Conservation (phyloP, 1,140 invertebrate genomes). For the Wasmannia auropunctata region DNA sequence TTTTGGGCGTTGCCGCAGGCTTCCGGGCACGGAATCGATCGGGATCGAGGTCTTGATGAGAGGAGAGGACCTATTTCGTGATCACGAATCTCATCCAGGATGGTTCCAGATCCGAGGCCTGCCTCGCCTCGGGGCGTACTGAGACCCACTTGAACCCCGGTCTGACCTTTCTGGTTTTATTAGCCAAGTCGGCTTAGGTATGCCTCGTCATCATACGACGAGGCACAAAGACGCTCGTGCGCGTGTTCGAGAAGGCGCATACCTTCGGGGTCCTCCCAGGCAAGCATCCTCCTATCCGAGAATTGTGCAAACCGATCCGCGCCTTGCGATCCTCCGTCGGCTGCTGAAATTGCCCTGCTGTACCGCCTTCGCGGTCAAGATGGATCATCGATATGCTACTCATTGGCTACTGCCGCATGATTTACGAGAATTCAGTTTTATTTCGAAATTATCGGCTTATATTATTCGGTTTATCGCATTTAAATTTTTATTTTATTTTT, state of each 20-base stretch:
- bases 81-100: slow-evolving; percentile 19
- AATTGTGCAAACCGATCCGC: slow-evolving; percentile 76
- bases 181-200: slow-evolving; percentile 74
- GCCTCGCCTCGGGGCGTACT: slow-evolving; percentile 28
- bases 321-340: slow-evolving; percentile 19
- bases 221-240: slow-evolving; percentile 64
- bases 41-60: neutral
- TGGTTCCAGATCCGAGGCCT: slow-evolving; percentile 30
- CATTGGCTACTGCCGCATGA: neutral
- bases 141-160: slow-evolving; percentile 72
- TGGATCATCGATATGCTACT: neutral
- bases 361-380: neutral
- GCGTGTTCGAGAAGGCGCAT: slow-evolving; percentile 68
- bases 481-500: neutral
- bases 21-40: neutral
- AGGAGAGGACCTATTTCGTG: neutral
- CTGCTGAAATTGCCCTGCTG: neutral
- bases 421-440: neutral
- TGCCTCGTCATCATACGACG: slow-evolving; percentile 76
- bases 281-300: slow-evolving; percentile 67
- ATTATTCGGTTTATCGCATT: neutral
- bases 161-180: slow-evolving; percentile 82
- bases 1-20: neutral
- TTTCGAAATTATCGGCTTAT: neutral
- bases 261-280: slow-evolving; percentile 76